Percentiles rank a stretch among this genome's conserved stretches.
These are phyloP conservation scores for Cantharis nigra DNA, from an alignment of 2,888 invertebrate species.

Conservation along the genomic window DNA sequence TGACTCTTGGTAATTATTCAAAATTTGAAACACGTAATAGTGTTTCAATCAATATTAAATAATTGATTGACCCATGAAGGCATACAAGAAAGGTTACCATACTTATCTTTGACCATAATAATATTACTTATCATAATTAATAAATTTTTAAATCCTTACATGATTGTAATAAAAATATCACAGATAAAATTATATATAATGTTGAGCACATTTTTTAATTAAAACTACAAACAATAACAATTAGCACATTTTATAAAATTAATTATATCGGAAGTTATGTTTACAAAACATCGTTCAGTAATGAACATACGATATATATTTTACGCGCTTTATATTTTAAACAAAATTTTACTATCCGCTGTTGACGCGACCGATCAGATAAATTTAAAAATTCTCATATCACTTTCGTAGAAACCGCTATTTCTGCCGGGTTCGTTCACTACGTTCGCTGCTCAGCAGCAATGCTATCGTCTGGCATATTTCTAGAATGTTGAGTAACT, in stretches of 20 bases:
- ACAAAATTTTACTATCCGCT: neutral
- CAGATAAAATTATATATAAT: constrained; percentile 6
- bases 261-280: neutral
- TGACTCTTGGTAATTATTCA: neutral
- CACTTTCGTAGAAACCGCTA: neutral
- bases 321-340: neutral
- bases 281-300: neutral
- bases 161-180: constrained; percentile 21
- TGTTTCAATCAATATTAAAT: neutral
- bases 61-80: neutral
- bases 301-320: neutral
- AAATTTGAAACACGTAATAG: neutral
- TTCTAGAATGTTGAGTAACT: neutral
- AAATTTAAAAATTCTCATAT: neutral
- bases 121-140: neutral
- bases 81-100: neutral
- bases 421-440: neutral
- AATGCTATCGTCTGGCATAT: neutral
- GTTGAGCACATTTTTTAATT: constrained; percentile 5
- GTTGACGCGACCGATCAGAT: neutral
- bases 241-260: neutral
- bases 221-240: neutral
- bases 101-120: neutral
- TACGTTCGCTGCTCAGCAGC: neutral
- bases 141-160: constrained; percentile 11